These are phyloP conservation scores for Hetaerina titia DNA, from an alignment of 2,888 invertebrate species.

Conservation along the genomic window DNA sequence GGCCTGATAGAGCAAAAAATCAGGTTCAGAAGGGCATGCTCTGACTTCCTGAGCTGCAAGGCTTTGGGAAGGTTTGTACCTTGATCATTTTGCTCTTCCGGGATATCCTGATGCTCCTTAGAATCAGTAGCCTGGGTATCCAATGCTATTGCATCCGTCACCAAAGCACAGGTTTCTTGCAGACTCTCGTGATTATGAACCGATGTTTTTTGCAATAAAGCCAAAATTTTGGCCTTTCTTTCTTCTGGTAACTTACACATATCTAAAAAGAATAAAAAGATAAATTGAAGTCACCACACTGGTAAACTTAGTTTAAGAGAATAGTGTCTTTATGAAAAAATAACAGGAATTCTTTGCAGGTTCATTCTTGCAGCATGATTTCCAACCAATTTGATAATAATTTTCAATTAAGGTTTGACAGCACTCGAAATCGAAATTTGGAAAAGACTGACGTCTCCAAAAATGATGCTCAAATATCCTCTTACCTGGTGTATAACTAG, in stretches of 20 bases:
- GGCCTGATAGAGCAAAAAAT: constrained; percentile 32
- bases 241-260: constrained; percentile 39
- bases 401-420: not conserved
- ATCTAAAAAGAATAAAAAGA: constrained; percentile 39
- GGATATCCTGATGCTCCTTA: constrained; percentile 18
- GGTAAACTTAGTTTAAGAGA: not conserved
- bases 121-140: constrained; percentile 39
- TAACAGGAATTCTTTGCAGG: constrained; percentile 24
- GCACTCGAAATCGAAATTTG: not conserved
- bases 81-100: constrained; percentile 35
- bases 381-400: not conserved
- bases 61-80: constrained; percentile 35
- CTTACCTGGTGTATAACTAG: not conserved
- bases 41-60: constrained; percentile 35
- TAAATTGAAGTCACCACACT: constrained; percentile 21
- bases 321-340: constrained; percentile 2
- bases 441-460: not conserved
- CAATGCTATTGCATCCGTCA: constrained; percentile 32
- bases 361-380: not conserved
- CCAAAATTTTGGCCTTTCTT: constrained; percentile 35
- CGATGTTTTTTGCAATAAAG: constrained; percentile 23
- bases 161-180: constrained; percentile 35
- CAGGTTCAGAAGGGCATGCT: constrained; percentile 27
- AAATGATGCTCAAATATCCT: not conserved
- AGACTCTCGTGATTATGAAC: constrained; percentile 31